These are phyloP conservation scores for Pangasius sanitwongsei DNA, from an alignment of 2,797 vertebrate species.

Conservation along the genomic window DNA sequence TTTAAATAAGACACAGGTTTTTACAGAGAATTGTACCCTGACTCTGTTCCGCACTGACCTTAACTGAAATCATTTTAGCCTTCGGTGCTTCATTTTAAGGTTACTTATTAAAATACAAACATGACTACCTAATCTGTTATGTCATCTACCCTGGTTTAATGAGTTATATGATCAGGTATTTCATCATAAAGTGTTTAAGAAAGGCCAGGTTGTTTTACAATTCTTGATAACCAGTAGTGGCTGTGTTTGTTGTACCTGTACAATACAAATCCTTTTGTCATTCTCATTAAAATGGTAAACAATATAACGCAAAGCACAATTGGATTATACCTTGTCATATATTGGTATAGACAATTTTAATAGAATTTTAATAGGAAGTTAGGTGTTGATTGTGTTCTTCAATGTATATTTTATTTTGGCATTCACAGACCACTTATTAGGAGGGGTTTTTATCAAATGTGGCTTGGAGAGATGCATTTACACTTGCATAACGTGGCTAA, in stretches of 20 bases:
- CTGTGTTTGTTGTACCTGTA: neutral
- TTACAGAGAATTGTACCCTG: neutral
- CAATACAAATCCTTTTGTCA: neutral
- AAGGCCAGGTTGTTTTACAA: neutral
- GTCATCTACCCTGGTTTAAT: neutral
- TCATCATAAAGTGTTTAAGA: neutral
- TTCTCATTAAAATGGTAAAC: neutral
- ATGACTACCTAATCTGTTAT: neutral
- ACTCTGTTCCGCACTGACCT: neutral
- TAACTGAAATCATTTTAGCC: neutral
- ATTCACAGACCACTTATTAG: neutral
- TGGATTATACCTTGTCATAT: neutral
- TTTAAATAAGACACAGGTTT: neutral
- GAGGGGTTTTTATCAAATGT: neutral
- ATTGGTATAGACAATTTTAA: neutral
- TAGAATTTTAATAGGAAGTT: neutral
- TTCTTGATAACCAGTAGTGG: neutral
- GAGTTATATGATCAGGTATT: neutral
- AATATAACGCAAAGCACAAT: neutral
- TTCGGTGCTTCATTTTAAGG: neutral
- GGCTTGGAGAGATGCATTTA: neutral
- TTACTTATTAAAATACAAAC: constrained; percentile 15
- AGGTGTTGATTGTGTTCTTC: neutral
- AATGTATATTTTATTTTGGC: neutral
- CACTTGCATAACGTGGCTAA: neutral